Evolutionary conservation across 2,797 vertebrate species (phyloP).

Genomic region (Danio aesculapii): DNA sequence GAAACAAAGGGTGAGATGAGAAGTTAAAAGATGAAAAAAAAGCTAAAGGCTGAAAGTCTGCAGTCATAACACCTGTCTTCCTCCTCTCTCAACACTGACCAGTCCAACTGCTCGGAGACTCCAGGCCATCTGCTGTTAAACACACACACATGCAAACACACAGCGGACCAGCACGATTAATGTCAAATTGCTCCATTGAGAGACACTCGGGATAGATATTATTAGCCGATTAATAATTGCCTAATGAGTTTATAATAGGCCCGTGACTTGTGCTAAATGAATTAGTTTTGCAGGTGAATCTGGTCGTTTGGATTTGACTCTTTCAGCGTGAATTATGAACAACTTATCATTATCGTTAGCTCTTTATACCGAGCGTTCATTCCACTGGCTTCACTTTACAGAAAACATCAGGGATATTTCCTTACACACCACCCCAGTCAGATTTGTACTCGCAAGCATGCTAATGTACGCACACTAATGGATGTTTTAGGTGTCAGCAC

Average conservation of each 20-base stretch:
- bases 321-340: conserved; percentile 29
- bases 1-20: conserved; percentile 68
- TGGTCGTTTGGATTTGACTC: neutral
- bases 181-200: conserved; percentile 40
- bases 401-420: conserved; percentile 34
- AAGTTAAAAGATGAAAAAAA: conserved; percentile 62
- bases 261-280: conserved; percentile 27
- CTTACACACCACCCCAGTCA: conserved; percentile 30
- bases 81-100: conserved; percentile 50
- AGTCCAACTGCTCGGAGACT: conserved; percentile 41
- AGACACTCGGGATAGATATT: conserved; percentile 36
- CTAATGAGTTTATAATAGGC: conserved; percentile 46
- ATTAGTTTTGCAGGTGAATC: conserved; percentile 34
- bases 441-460: conserved; percentile 23
- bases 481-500: conserved; percentile 54
- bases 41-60: conserved; percentile 29
- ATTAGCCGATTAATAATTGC: conserved; percentile 44
- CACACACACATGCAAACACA: conserved; percentile 41
- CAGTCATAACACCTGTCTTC: conserved; percentile 49
- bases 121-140: conserved; percentile 47
- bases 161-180: conserved; percentile 27
- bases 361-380: neutral
- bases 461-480: conserved; percentile 36
- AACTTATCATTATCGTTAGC: conserved; percentile 5
- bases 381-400: conserved; percentile 18